These are phyloP conservation scores for Drosophila rellima DNA, from an alignment of 2,888 invertebrate genomes.

Conservation along the genomic window DNA sequence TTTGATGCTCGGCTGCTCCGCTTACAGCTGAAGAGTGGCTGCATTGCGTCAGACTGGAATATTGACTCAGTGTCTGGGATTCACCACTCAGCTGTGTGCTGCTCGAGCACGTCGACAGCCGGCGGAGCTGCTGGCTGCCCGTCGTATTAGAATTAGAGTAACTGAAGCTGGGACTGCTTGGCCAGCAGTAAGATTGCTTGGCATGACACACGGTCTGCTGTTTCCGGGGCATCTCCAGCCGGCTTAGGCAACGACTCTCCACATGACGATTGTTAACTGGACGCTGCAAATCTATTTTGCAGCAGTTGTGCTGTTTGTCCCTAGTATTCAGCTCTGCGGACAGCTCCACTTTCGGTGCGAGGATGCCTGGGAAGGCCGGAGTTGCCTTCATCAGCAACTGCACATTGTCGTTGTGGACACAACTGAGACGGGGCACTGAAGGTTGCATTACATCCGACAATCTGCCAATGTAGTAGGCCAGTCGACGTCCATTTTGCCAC, in stretches of 20 bases:
- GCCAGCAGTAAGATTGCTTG: slow-evolving; percentile 46
- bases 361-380: slow-evolving; percentile 84
- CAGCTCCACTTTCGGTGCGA: slow-evolving; percentile 84
- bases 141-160: slow-evolving; percentile 1
- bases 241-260: slow-evolving; percentile 40
- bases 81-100: slow-evolving; percentile 64
- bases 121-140: slow-evolving; percentile 24
- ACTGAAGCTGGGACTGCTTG: slow-evolving; percentile 17
- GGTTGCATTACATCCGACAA: slow-evolving; percentile 82
- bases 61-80: slow-evolving; percentile 56
- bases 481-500: slow-evolving; percentile 85
- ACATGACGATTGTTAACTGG: slow-evolving; percentile 36
- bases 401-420: slow-evolving; percentile 79
- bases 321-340: slow-evolving; percentile 70
- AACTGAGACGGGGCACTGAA: slow-evolving; percentile 67
- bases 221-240: slow-evolving; percentile 60
- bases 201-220: slow-evolving; percentile 83
- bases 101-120: slow-evolving; percentile 75
- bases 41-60: slow-evolving; percentile 55
- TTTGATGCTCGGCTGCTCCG: slow-evolving; percentile 62
- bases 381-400: slow-evolving; percentile 84
- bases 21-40: slow-evolving; percentile 27
- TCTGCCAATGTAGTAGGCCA: slow-evolving; percentile 83
- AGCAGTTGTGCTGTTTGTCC: slow-evolving; percentile 42
- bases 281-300: slow-evolving; percentile 24